Evolutionary conservation across 2,113 vertebrate species (phyloP), one percentile per base, ranked within the genome.

Genomic region (Perca schrenkii): DNA sequence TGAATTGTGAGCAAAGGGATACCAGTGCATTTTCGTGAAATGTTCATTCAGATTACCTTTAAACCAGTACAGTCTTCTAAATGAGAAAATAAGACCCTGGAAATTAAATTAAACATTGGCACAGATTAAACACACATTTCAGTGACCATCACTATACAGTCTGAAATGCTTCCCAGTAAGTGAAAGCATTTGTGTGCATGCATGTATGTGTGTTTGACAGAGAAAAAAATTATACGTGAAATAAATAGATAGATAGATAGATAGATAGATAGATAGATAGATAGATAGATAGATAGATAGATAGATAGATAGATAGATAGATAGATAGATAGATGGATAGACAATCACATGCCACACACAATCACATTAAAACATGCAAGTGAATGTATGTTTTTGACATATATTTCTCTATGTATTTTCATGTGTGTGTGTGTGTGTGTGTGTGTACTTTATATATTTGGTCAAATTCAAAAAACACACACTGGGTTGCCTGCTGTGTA

Each of bases 401-500:
- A 8, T 52, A 8, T 7, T 0, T 52, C 17, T 21, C 17, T 8
- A 21, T 53, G 50, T 53, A 16, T 49, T 15, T 49, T 4, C 2
- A 2, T 65, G 47, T 61, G 56, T 40, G 36, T 77, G 60, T 34
- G 21, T 28, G 25, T 54, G n/a, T 54, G 34, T 63, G 34, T 46
- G 2, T 40, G 25, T 53, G 46, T 64, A 11, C 40, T 40, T 64
- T 12, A 53, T 53, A 52, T 70, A 57, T 67, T 16, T 58, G 17
- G 31, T 13, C 1, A 67, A 31, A 79, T 75, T 60, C n/a, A 70
- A 76, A 83, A 57, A 63, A 3, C 10, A 63, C 67, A 80, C 21
- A 82, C 68, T 63, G 49, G 63, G 40, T 14, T 68, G 16, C 77
- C 72, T 53, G 73, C 46, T 87, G 68, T 31, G 74, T 46, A 47